phyloP scores from a whole-genome alignment of 2,797 vertebrate genomes.

The Onychomys arenicola region DNA sequence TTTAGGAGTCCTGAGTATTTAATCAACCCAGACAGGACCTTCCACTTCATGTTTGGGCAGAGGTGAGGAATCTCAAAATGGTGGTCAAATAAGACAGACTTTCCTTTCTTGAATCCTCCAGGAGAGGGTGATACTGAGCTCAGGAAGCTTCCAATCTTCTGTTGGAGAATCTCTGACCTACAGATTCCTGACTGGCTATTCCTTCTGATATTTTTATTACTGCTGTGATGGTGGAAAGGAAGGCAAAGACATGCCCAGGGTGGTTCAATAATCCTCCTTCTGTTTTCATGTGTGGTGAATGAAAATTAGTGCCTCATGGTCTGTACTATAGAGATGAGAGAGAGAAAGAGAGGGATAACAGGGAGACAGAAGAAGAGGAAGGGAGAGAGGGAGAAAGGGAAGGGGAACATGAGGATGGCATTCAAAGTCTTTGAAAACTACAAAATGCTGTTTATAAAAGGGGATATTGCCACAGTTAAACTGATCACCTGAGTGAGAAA shows the following conservation, averaged over 20 bases:
- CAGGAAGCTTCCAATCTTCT: not conserved
- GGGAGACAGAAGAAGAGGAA: not conserved
- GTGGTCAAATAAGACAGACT: not conserved
- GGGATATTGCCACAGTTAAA: not conserved
- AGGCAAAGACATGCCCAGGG: not conserved
- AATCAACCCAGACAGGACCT: not conserved
- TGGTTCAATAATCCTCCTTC: not conserved
- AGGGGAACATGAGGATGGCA: not conserved
- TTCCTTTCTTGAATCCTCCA: not conserved
- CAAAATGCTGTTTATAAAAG: not conserved
- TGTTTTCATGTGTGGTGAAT: not conserved
- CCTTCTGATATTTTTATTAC: not conserved
- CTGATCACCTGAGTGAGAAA: slow-evolving; percentile 5
- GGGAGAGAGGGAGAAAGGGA: not conserved
- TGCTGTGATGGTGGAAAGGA: not conserved
- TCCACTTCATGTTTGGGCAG: accelerated
- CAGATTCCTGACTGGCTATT: not conserved
- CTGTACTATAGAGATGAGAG: not conserved
- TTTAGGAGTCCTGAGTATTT: not conserved
- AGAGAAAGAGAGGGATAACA: too few species aligned
- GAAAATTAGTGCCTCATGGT: not conserved
- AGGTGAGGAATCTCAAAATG: not conserved
- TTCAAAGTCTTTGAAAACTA: not conserved
- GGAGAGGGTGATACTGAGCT: not conserved
- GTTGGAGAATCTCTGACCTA: not conserved